phyloP scores from a whole-genome alignment of 2,888 invertebrate genomes.

The Rhyacophila evoluta region DNA sequence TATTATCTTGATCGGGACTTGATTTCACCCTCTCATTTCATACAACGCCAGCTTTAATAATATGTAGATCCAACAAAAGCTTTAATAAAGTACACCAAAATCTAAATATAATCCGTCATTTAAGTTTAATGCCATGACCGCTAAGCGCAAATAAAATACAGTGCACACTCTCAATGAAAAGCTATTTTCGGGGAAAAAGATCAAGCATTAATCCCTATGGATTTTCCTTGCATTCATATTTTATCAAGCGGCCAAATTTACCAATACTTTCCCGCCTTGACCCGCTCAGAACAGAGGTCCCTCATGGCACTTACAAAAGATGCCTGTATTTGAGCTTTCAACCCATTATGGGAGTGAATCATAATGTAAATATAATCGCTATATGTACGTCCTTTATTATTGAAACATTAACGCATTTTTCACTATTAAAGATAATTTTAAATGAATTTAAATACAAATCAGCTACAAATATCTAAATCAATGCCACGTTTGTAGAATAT shows the following conservation, averaged over 20 bases:
- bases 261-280: not conserved
- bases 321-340: not conserved
- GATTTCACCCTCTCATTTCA: too few species aligned
- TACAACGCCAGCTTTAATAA: too few species aligned
- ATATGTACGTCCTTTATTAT: too few species aligned
- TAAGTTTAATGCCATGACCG: slow-evolving; percentile 7
- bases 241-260: not conserved
- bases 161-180: not conserved
- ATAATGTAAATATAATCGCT: too few species aligned
- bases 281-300: not conserved
- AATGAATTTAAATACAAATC: too few species aligned
- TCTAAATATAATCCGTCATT: not conserved
- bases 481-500: too few species aligned
- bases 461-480: too few species aligned
- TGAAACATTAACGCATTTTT: too few species aligned
- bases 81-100: not conserved
- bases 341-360: too few species aligned
- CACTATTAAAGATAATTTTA: too few species aligned
- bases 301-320: not conserved
- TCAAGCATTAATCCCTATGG: not conserved
- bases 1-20: too few species aligned
- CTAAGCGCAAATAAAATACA: not conserved
- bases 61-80: slow-evolving; percentile 6
- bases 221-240: not conserved
- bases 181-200: slow-evolving; percentile 1